These are phyloP conservation scores for Drosophila pruinosa DNA, from an alignment of 1,140 invertebrate genomes.

Conservation along the genomic window DNA sequence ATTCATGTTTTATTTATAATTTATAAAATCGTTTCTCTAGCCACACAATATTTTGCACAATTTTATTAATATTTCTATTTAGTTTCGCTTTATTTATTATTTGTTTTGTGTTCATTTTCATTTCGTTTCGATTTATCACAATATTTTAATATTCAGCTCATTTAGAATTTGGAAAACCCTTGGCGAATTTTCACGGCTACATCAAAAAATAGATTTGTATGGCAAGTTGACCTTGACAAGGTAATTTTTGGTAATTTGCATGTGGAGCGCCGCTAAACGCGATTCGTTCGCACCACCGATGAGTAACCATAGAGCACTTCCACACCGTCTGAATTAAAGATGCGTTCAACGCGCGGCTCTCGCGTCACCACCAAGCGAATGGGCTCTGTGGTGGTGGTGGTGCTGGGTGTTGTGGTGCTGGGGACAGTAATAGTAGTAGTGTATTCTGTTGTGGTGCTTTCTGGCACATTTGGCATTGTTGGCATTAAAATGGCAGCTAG, in stretches of 20 bases:
- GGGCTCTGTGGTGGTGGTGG: not conserved
- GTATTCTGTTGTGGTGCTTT: not conserved
- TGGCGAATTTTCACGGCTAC: not conserved
- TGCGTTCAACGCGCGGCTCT: constrained; percentile 64
- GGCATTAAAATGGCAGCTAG: not conserved
- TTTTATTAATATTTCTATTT: constrained; percentile 26
- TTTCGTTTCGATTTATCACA: constrained; percentile 64
- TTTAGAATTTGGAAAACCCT: constrained; percentile 66
- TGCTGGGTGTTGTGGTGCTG: constrained; percentile 16
- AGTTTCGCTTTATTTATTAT: not conserved
- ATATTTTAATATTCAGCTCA: constrained; percentile 52
- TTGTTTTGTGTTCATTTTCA: not conserved
- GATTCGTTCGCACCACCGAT: constrained; percentile 66
- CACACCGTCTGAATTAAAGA: constrained; percentile 75
- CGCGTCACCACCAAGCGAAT: constrained; percentile 27
- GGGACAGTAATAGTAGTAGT: constrained; percentile 27
- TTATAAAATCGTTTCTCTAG: constrained; percentile 67
- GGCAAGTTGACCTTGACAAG: constrained; percentile 71
- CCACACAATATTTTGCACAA: constrained; percentile 64
- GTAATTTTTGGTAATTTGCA: constrained; percentile 53
- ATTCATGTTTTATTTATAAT: constrained; percentile 80
- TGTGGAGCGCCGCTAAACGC: constrained; percentile 29
- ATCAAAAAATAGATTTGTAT: constrained; percentile 40
- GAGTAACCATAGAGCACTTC: constrained; percentile 78
- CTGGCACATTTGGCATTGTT: not conserved